A percentile compares a stretch with the other conserved stretches of the same genome.
phyloP scores from a whole-genome alignment of 30 jellyfish, hydroid and myxozoan genomes.

The Mastigias papua region DNA sequence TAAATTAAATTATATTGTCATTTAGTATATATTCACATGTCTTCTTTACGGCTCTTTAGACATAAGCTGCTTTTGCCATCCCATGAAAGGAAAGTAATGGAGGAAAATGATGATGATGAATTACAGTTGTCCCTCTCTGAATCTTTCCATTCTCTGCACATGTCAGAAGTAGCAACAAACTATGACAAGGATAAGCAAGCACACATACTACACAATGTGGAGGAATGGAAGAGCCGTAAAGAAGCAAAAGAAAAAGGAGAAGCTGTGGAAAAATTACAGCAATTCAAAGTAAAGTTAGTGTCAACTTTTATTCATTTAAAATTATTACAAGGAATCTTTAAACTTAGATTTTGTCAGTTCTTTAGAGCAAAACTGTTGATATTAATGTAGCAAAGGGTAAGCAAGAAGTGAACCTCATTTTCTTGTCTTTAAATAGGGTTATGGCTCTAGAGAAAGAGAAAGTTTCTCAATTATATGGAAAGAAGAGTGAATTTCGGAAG shows the following conservation, averaged over 20 bases:
- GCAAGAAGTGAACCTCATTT: too few species aligned
- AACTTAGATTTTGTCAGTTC: too few species aligned
- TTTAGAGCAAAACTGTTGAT: too few species aligned
- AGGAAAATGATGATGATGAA: constrained; percentile 14
- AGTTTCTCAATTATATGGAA: constrained; percentile 71
- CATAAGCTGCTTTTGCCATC: too few species aligned
- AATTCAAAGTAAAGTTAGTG: constrained; percentile 55
- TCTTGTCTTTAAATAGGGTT: constrained; percentile 24
- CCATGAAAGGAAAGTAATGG: background rate
- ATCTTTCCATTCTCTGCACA: constrained; percentile 16
- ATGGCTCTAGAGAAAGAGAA: constrained; percentile 87
- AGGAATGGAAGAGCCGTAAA: constrained; percentile 64
- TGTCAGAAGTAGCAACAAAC: constrained; percentile 16
- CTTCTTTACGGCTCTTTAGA: too few species aligned
- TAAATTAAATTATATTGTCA: too few species aligned
- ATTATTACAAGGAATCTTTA: background rate
- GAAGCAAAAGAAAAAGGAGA: constrained; percentile 67
- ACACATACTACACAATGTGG: constrained; percentile 57
- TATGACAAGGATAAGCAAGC: background rate
- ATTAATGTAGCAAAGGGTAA: too few species aligned
- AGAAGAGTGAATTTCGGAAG: constrained; percentile 54
- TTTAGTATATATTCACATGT: too few species aligned
- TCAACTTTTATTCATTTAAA: background rate
- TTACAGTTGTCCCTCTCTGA: constrained; percentile 27
- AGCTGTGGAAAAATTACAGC: constrained; percentile 63